Base-by-base conservation (phyloP, 2,113 vertebrate genomes). In the Sylvicapra grimmia region DNA sequence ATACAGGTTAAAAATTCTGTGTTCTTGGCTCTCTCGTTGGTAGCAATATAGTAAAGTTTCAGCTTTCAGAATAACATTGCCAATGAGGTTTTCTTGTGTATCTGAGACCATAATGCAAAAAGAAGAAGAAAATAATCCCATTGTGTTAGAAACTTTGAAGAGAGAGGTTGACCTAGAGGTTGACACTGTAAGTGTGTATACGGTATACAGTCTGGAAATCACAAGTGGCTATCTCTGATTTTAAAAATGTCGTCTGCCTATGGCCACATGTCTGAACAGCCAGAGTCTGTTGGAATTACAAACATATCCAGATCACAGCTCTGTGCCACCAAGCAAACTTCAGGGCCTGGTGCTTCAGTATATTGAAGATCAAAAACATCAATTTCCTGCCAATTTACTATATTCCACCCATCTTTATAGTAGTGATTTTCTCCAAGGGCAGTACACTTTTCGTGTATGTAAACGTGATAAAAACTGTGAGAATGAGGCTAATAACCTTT, bases 241-340 rank as follows among this genome's bases (percentile, higher is more conserved):
- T 97, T 89, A 53, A 61, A 91, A 93, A 89, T 61, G 36, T 80
- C 44, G 40, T 93, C 56, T 94, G 86, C 59, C 44, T 97, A 0
- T 94, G 75, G 51, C 86, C 65, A 94, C 92, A 86, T 4, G 0
- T 80, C 47, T 92, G 59, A 97, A 90, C 8, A 97, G 51, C 72
- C 56, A 93, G 54, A 80, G 14, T 95, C 83, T 89, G 9, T 83
- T 94, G 59, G 86, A 93, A 96, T 97, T 79, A 97, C 83, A 94
- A 15, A 95, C 83, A 92, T 65, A 68, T 63, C 40, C 33, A 36
- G 59, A 83, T 88, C 27, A 33, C 40, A 90, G 84, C 56, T 96
- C 59, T 87, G 13, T 85, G 83, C 61, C 51, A 90, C 40, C 54
- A 56, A 94, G 65, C 89, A 97, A 84, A 29, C 89, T 82, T 90